A percentile compares a stretch with the other conserved stretches of the same genome.
These are phyloP conservation scores for Typhlichthys subterraneus DNA, from an alignment of 2,797 vertebrate species.

Conservation along the genomic window DNA sequence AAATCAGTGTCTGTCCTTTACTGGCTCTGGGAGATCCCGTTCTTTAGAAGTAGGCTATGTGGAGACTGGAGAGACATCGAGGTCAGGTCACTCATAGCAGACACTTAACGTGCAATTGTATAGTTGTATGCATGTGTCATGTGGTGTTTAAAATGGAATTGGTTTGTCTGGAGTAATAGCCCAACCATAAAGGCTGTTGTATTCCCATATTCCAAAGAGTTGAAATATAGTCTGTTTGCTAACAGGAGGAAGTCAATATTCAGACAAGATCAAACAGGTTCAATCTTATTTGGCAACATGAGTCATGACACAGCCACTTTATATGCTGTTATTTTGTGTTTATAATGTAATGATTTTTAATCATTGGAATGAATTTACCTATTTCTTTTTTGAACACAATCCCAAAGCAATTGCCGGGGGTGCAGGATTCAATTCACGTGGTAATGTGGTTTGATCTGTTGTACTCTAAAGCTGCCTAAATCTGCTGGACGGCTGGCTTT, in stretches of 20 bases:
- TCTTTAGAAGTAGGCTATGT: slow-evolving; percentile 14
- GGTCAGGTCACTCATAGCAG: slow-evolving; percentile 1
- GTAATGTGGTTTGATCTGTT: slow-evolving; percentile 70
- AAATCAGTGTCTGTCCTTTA: slow-evolving; percentile 47
- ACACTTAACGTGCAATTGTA: neutral
- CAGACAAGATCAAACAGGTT: slow-evolving; percentile 32
- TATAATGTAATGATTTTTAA: neutral
- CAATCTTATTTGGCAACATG: neutral
- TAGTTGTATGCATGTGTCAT: neutral
- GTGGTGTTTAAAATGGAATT: neutral
- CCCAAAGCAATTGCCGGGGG: slow-evolving; percentile 27
- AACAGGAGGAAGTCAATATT: slow-evolving; percentile 17
- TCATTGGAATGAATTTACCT: slow-evolving; percentile 9
- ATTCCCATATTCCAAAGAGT: no score
- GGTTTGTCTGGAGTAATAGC: neutral
- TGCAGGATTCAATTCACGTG: slow-evolving; percentile 61
- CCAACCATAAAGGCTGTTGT: no score
- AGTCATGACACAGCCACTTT: neutral
- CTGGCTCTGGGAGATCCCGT: slow-evolving; percentile 44
- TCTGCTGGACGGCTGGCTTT: slow-evolving; percentile 60
- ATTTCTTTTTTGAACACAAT: slow-evolving; percentile 27
- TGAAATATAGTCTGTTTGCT: no score
- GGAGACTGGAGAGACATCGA: no score
- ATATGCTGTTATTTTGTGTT: neutral
- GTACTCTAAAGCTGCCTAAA: slow-evolving; percentile 68